These are phyloP conservation scores for Diarsia mendica DNA, from an alignment of 2,888 invertebrate species.

Conservation along the genomic window DNA sequence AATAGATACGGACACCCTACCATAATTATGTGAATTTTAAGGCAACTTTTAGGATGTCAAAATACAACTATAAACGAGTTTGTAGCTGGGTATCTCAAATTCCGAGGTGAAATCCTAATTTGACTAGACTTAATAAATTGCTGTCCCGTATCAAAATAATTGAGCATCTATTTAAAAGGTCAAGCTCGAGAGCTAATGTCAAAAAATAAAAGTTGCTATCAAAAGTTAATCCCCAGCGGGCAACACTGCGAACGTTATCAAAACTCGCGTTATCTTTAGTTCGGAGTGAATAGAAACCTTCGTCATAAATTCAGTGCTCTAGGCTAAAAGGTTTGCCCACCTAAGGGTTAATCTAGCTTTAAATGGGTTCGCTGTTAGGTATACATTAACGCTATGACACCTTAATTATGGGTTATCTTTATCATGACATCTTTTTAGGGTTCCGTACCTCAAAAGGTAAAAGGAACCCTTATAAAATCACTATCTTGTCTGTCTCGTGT, in stretches of 20 bases:
- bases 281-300: slow-evolving; percentile 37
- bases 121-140: no score
- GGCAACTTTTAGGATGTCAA: no score
- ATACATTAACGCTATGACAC: slow-evolving; percentile 15
- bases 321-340: slow-evolving; percentile 14
- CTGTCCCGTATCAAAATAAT: not conserved
- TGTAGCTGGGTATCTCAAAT: no score
- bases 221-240: slow-evolving; percentile 20
- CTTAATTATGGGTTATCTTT: slow-evolving; percentile 1
- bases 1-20: no score
- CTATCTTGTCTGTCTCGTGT: no score
- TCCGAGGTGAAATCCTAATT: no score
- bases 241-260: slow-evolving; percentile 15
- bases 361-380: slow-evolving; percentile 9
- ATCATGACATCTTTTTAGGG: not conserved
- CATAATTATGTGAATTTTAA: no score
- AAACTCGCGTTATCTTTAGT: slow-evolving; percentile 34
- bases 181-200: not conserved
- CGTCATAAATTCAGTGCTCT: slow-evolving; percentile 51
- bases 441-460: no score
- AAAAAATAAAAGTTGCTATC: slow-evolving; percentile 35
- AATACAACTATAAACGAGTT: no score
- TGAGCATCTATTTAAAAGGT: slow-evolving; percentile 15
- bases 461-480: no score
- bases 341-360: slow-evolving; percentile 27